Base-by-base conservation (phyloP, 2,888 invertebrate species). In the Noctua janthe region DNA sequence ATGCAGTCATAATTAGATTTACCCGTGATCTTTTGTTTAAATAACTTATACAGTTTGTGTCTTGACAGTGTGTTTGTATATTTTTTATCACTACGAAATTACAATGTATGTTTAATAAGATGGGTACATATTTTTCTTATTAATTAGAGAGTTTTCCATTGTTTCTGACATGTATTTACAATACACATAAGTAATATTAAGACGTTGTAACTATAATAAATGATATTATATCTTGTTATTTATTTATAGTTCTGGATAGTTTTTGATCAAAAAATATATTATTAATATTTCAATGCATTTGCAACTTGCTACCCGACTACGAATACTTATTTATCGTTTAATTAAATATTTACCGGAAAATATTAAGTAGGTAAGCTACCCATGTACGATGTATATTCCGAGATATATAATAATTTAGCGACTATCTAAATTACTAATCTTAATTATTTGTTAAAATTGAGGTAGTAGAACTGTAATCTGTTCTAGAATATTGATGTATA, bases 141-240 rank as follows among this genome's bases (percentile, higher is more conserved):
- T 71, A 73, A 75, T 69, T 64, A 29, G 29, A 20, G 15, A 67
- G 62, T 35, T 77, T 64, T 81, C 56, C 56, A 73, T 81, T 74
- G 81, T 78, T 88, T 85, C 56, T 71, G 73, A 71, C 72, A 75
- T 72, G 13, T 71, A 64, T 67, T 47, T 88, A 80, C 43, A 72
- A 67, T 78, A 67, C 35, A 73, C 76, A 8, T 79, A 71, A 71
- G 23, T 87, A 84, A 78, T 76, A 5, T 74, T 85, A 87, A 74
- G 80, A 71, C 56, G 67, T 81, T 78, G 71, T 80, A 71, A 84
- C 73, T 86, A 75, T 84, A 85, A 75, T 84, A 81, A 82, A 87
- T 90, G 90, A 90, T 91, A 91, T 90, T 90, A 89, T 86, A 86
- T 86, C 85, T 88, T 89, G 87, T 90, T 90, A 88, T 89, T 87